phyloP scores from a whole-genome alignment of 1,140 invertebrate species.

The Tetragonula clypearis region DNA sequence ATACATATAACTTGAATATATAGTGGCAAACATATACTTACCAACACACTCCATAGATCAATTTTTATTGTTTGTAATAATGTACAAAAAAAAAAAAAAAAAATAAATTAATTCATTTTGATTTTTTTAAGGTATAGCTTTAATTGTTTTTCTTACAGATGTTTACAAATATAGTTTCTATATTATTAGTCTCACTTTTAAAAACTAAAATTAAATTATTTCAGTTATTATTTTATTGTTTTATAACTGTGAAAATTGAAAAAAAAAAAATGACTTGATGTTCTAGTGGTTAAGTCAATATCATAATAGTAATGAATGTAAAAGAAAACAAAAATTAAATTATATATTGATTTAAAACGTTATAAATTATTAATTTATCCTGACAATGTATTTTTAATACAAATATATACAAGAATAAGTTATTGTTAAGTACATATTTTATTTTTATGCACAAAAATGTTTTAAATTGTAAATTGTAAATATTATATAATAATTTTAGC shows the following conservation, averaged over 20 bases:
- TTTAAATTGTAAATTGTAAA: background rate
- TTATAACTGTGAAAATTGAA: background rate
- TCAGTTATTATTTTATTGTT: background rate
- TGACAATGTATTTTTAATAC: constrained; percentile 4
- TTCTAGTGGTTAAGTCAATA: background rate
- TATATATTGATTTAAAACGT: constrained; percentile 11
- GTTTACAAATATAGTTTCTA: background rate
- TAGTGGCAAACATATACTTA: background rate
- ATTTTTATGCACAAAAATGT: background rate
- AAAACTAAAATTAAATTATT: too few relatives aligned
- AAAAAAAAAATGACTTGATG: background rate
- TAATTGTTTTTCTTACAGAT: background rate
- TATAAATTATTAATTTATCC: background rate
- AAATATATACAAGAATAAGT: constrained; percentile 12
- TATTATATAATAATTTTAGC: background rate
- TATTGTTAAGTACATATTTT: background rate
- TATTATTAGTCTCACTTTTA: too few relatives aligned
- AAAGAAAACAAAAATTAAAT: background rate
- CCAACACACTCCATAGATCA: background rate
- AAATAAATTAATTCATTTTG: background rate
- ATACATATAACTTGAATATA: background rate
- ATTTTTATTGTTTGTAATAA: background rate
- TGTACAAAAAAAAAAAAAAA: background rate
- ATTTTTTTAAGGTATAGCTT: background rate
- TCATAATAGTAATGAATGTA: background rate